Evolutionary conservation across 1,140 invertebrate species (phyloP).

Genomic region (Trichonephila clavipes): DNA sequence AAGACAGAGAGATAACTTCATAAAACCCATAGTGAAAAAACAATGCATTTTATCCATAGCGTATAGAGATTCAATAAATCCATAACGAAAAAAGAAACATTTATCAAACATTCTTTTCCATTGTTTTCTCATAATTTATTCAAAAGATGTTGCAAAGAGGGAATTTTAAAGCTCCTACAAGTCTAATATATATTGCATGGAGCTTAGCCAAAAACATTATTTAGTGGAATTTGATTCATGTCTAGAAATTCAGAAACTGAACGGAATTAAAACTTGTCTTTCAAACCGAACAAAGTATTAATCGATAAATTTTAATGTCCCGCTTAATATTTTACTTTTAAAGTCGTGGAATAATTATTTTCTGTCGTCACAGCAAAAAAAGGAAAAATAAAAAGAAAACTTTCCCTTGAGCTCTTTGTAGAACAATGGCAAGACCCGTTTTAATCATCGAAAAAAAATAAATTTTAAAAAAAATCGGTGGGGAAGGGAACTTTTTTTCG

Average conservation of each 20-base stretch:
- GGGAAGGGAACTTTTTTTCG: conserved; percentile 13
- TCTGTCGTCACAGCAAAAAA: conserved; percentile 19
- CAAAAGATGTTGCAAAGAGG: not conserved
- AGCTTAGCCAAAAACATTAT: not conserved
- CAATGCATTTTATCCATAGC: too few relatives aligned
- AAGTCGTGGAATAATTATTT: conserved; percentile 63
- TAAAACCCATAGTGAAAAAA: too few relatives aligned
- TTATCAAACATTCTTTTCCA: too few relatives aligned
- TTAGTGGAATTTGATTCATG: conserved; percentile 39
- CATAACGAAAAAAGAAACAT: too few relatives aligned
- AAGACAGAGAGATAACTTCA: too few relatives aligned
- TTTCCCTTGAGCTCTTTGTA: conserved; percentile 32
- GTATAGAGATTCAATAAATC: too few relatives aligned
- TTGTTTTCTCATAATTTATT: too few relatives aligned
- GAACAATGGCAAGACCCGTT: conserved; percentile 54
- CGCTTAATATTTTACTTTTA: conserved; percentile 48
- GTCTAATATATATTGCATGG: not conserved
- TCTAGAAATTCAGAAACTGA: not conserved
- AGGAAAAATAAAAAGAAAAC: not conserved
- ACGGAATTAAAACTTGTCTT: conserved; percentile 30
- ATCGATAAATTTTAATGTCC: conserved; percentile 63
- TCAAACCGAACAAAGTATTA: conserved; percentile 61
- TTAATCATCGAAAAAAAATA: conserved; percentile 66
- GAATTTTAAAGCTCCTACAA: not conserved
- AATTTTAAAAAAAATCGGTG: conserved; percentile 13